Conservation (phyloP, 2,888 invertebrate genomes). For the Drosophila engyochracea region DNA sequence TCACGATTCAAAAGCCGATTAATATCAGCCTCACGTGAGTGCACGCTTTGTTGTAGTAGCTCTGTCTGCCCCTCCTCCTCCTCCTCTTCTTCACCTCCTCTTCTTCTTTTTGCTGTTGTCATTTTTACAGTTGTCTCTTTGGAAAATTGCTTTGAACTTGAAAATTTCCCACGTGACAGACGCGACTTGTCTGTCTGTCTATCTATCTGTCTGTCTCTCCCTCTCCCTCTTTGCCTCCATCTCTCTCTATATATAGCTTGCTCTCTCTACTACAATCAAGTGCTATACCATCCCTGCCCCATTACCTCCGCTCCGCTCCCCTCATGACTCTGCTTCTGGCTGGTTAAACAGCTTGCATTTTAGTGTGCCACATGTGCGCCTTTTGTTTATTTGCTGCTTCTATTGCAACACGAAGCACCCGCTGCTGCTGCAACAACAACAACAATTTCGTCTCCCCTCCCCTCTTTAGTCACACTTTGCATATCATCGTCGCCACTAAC, state of each 20-base stretch:
- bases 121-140: constrained; percentile 65
- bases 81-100: not conserved
- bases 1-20: constrained; percentile 79
- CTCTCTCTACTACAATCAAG: not conserved
- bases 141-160: constrained; percentile 80
- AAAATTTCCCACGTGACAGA: constrained; percentile 81
- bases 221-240: not conserved
- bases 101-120: constrained; percentile 29
- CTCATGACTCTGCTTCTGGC: not conserved
- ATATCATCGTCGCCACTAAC: constrained; percentile 61
- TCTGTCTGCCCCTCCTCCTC: constrained; percentile 1
- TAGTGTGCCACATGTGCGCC: constrained; percentile 61
- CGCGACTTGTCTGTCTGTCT: constrained; percentile 22
- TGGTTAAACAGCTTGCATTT: constrained; percentile 19
- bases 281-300: constrained; percentile 5
- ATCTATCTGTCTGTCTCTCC: not conserved
- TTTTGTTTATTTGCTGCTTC: constrained; percentile 35
- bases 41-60: constrained; percentile 68
- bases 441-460: not conserved
- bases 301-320: not conserved
- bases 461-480: constrained; percentile 57
- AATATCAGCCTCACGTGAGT: constrained; percentile 79
- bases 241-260: not conserved
- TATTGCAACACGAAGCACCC: constrained; percentile 14
- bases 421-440: not conserved